Conservation (phyloP, 2,888 invertebrate species). For the Julus scanicus region DNA sequence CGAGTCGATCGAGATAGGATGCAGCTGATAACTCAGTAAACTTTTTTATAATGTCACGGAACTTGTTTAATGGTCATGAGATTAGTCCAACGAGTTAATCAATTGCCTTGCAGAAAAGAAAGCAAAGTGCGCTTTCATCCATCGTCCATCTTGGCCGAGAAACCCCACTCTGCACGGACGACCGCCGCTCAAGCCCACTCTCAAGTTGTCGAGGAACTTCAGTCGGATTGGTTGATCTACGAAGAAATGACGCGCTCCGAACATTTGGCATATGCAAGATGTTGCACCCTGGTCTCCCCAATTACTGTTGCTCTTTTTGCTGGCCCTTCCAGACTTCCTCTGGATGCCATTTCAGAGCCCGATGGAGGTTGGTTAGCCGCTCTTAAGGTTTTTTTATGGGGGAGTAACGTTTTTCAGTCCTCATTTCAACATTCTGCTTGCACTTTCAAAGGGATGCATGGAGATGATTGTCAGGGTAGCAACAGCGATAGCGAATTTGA, state of each 20-base stretch:
- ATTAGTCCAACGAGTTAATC: not conserved
- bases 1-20: slow-evolving; percentile 75
- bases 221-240: slow-evolving; percentile 86
- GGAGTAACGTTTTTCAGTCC: not conserved
- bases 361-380: slow-evolving; percentile 59
- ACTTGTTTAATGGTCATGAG: not conserved
- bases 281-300: slow-evolving; percentile 84
- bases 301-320: slow-evolving; percentile 83
- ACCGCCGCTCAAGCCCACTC: slow-evolving; percentile 65
- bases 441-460: slow-evolving; percentile 50
- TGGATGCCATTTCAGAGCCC: slow-evolving; percentile 65
- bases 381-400: not conserved
- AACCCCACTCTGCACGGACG: slow-evolving; percentile 63
- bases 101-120: slow-evolving; percentile 70
- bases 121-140: slow-evolving; percentile 74
- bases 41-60: slow-evolving; percentile 55
- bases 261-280: slow-evolving; percentile 77
- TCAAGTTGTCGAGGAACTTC: slow-evolving; percentile 69
- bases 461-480: slow-evolving; percentile 61
- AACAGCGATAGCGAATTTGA: slow-evolving; percentile 71
- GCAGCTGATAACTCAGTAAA: slow-evolving; percentile 75
- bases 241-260: slow-evolving; percentile 84
- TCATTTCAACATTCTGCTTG: not conserved
- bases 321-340: slow-evolving; percentile 75
- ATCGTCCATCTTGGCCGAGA: slow-evolving; percentile 71